These are phyloP conservation scores for Dorcus hopei DNA, from an alignment of 2,888 invertebrate genomes.

Conservation along the genomic window DNA sequence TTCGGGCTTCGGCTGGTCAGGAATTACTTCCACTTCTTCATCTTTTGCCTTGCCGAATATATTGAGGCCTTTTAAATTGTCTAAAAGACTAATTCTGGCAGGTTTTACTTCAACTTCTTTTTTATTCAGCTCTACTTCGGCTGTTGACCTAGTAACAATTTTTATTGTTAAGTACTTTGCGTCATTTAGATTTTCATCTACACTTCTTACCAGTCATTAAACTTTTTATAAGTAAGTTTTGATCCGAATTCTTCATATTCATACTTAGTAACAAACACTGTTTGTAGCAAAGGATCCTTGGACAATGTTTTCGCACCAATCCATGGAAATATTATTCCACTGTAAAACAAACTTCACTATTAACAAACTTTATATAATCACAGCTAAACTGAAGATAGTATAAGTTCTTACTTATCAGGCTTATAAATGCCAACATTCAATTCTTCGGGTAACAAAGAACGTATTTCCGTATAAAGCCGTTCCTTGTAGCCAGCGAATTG, in stretches of 20 bases:
- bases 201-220: slow-evolving; percentile 47
- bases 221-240: slow-evolving; percentile 55
- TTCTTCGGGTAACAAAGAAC: slow-evolving; percentile 74
- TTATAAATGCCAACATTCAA: slow-evolving; percentile 71
- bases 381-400: too few species aligned
- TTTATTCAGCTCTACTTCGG: slow-evolving; percentile 8
- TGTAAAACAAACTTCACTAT: slow-evolving; percentile 36
- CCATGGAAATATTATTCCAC: slow-evolving; percentile 85
- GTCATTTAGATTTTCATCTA: too few species aligned
- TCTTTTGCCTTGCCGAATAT: slow-evolving; percentile 14
- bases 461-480: slow-evolving; percentile 72
- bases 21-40: slow-evolving; percentile 2
- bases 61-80: slow-evolving; percentile 12
- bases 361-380: too few species aligned
- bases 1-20: not conserved
- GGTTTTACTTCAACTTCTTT: slow-evolving; percentile 12
- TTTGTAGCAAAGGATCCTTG: slow-evolving; percentile 69
- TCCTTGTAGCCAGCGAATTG: slow-evolving; percentile 83
- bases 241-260: slow-evolving; percentile 89
- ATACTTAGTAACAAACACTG: slow-evolving; percentile 71
- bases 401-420: slow-evolving; percentile 59
- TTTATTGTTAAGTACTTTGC: too few species aligned
- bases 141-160: slow-evolving; percentile 6
- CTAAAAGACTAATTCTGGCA: slow-evolving; percentile 8
- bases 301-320: slow-evolving; percentile 78